Base-by-base conservation (phyloP, 2,888 invertebrate species). In the Cloeon dipterum region DNA sequence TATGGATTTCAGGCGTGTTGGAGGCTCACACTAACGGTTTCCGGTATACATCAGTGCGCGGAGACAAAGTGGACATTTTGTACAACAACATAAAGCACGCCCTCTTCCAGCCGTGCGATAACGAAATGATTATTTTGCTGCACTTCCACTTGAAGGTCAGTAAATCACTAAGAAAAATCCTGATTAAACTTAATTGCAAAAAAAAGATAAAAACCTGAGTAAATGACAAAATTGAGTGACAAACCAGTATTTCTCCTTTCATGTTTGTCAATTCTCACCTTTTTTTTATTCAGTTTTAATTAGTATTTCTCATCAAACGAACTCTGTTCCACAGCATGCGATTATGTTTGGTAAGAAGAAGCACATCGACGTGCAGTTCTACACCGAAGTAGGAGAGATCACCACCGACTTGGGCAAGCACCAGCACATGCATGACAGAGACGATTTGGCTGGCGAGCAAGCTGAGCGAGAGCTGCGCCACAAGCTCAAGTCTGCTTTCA, bases 321-420 rank as follows among this genome's bases (percentile, higher is more conserved):
- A 10, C 10, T 25, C 10, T 39, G 40, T 5, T 42, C 49, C 49
- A 10, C 49, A 74, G 68, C 89, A 99, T 55, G 94, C 98, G 20
- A 98, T 98, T 43, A 83, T 98, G 85, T 98, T 96, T 65, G 96
- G 96, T 47, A 93, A 93, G 62, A 98, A 98, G 68, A 96, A 99
- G 52, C 96, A 98, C 49, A 74, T 86, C 1, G 96, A 98, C 60
- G 94, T 98, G 4, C 96, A 99, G 56, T 98, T 99, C 62, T 99
- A 96, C 57, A 98, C 98, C 1, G 98, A 98, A 62, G 98, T 98
- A 37, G 98, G 98, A 49, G 98, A 99, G 62, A 94, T 98, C 40
- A 96, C 96, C 0, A 99, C 98, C 0, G 98, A 99, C 65, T 66
- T 99, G 49, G 96, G 96, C 32, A 99, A 98, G 57, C 94, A 96